phyloP scores from a whole-genome alignment of 2,113 vertebrate genomes.

The Sander lucioperca region DNA sequence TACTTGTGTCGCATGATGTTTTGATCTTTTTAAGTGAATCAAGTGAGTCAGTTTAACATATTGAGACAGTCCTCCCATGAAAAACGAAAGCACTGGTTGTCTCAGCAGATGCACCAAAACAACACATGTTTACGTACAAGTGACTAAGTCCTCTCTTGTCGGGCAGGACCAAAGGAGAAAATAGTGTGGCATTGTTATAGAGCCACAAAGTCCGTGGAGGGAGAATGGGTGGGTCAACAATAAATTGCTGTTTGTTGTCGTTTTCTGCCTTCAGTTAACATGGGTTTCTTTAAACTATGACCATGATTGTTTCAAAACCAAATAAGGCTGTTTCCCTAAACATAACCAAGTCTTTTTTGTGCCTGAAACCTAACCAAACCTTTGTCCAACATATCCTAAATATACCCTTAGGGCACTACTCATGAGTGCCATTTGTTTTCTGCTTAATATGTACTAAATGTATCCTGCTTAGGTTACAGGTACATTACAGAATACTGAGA shows the following conservation, averaged over 20 bases:
- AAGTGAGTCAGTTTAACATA: conserved; percentile 5
- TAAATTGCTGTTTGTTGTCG: neutral
- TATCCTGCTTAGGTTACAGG: neutral
- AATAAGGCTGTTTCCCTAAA: neutral
- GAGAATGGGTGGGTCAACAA: neutral
- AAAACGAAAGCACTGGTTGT: neutral
- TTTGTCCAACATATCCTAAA: neutral
- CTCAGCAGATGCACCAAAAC: conserved; percentile 4
- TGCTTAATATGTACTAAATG: neutral
- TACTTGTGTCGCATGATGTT: neutral
- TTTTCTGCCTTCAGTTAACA: neutral
- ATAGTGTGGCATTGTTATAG: neutral
- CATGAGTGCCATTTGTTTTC: neutral
- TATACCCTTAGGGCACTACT: neutral
- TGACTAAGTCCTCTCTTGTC: neutral
- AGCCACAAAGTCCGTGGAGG: neutral
- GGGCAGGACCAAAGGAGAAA: neutral
- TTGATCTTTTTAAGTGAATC: conserved; percentile 1
- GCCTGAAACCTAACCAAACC: neutral
- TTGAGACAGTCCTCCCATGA: neutral
- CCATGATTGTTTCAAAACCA: neutral
- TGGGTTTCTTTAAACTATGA: neutral
- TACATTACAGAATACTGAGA: neutral
- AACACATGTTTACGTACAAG: neutral
- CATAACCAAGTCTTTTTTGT: neutral